Evolutionary conservation across 2,888 invertebrate genomes (phyloP).

Genomic region (Agrotis exclamationis): DNA sequence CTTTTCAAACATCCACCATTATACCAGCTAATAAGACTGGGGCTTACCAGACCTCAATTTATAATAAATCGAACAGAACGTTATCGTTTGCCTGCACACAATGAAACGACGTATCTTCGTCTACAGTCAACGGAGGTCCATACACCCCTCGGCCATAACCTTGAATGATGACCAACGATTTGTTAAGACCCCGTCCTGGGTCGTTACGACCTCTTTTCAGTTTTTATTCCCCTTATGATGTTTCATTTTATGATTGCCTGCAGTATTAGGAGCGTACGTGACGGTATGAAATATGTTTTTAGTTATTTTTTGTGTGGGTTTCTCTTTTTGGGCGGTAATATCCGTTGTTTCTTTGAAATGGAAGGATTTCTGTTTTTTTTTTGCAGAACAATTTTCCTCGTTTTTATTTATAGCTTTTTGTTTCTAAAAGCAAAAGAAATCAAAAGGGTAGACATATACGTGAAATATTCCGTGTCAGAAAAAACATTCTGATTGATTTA

Average conservation of each 20-base stretch:
- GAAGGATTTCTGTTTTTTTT: background rate
- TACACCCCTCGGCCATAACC: constrained; percentile 82
- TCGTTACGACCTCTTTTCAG: constrained; percentile 88
- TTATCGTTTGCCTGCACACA: constrained; percentile 83
- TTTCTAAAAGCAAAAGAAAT: background rate
- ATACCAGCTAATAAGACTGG: constrained; percentile 78
- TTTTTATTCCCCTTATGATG: constrained; percentile 89
- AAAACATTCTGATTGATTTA: background rate
- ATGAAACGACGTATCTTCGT: constrained; percentile 86
- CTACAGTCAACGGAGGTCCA: constrained; percentile 76
- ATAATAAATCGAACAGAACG: constrained; percentile 85
- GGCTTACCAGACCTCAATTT: constrained; percentile 80
- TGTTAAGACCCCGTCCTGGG: constrained; percentile 85
- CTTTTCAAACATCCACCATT: constrained; percentile 75
- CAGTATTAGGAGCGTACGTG: constrained; percentile 83
- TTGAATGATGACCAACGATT: constrained; percentile 89
- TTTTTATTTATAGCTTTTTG: background rate
- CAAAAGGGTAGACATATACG: no score
- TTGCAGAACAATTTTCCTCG: background rate
- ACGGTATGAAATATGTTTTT: constrained; percentile 75
- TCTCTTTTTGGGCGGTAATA: constrained; percentile 37
- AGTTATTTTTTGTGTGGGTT: constrained; percentile 55
- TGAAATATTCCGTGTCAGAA: background rate
- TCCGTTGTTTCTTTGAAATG: constrained; percentile 31
- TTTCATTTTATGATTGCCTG: constrained; percentile 89